Conservation (phyloP, 2,797 vertebrate species). For the Helostoma temminkii region DNA sequence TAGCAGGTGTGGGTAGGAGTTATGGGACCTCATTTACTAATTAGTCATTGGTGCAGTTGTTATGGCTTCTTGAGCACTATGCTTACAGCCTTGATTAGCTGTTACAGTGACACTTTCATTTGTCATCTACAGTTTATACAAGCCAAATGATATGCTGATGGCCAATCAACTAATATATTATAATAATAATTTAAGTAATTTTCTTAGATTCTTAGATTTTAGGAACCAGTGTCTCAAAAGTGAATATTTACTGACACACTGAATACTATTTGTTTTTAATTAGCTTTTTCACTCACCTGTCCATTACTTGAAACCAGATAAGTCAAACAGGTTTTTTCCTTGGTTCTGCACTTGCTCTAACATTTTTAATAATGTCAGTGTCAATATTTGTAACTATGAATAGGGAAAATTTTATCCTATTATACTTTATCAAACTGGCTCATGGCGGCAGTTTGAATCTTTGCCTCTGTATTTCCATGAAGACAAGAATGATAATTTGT, state of each 20-base stretch:
- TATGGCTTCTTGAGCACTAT: background rate
- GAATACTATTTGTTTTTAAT: background rate
- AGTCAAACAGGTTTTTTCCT: background rate
- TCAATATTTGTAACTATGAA: background rate
- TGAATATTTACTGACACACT: too few relatives aligned
- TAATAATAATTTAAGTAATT: too few relatives aligned
- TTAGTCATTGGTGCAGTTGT: background rate
- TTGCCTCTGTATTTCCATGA: background rate
- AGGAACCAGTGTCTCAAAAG: too few relatives aligned
- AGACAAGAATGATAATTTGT: background rate
- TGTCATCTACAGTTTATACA: background rate
- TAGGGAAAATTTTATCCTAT: background rate
- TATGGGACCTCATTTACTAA: background rate
- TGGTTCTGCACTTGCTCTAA: background rate
- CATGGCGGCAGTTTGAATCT: background rate
- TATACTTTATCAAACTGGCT: background rate
- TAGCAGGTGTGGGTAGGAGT: constrained; percentile 18
- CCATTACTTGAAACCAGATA: too few relatives aligned
- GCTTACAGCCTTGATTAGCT: background rate
- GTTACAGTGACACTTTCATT: background rate
- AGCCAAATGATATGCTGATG: background rate
- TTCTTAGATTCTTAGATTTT: too few relatives aligned
- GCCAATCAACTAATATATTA: too few relatives aligned
- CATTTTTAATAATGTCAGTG: background rate
- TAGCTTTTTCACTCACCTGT: too few relatives aligned